A percentile compares a stretch with the other conserved stretches of the same genome.
These are phyloP conservation scores for Metopia argyrocephala DNA, from an alignment of 2,888 invertebrate genomes.

Conservation along the genomic window DNA sequence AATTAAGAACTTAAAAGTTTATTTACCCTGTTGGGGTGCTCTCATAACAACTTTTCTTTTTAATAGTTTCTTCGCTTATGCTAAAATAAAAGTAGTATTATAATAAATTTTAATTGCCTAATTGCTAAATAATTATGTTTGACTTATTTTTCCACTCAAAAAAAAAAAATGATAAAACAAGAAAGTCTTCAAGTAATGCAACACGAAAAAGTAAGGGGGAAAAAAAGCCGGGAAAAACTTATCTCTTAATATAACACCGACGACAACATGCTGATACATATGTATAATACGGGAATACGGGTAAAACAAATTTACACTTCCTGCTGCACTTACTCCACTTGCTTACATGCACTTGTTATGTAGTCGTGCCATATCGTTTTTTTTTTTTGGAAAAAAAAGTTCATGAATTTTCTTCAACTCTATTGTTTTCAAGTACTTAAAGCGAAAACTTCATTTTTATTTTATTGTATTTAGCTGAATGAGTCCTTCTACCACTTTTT, in stretches of 20 bases:
- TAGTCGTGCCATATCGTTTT: neutral
- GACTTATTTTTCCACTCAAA: conserved; percentile 35
- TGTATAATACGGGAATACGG: too few species aligned
- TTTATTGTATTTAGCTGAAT: conserved; percentile 5
- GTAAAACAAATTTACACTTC: too few species aligned
- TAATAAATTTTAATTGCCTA: conserved; percentile 76
- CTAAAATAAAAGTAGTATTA: conserved; percentile 8
- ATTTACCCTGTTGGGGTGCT: neutral
- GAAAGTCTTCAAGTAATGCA: conserved; percentile 17
- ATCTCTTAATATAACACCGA: conserved; percentile 41
- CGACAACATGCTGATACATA: conserved; percentile 6
- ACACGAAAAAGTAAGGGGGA: neutral
- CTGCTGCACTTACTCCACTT: neutral
- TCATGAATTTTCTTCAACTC: conserved; percentile 47
- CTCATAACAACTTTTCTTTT: neutral
- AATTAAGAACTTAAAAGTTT: neutral
- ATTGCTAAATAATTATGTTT: conserved; percentile 74
- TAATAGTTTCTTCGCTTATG: conserved; percentile 9
- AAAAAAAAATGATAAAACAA: neutral
- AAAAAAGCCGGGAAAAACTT: conserved; percentile 23
- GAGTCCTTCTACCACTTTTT: neutral
- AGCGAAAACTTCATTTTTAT: conserved; percentile 4
- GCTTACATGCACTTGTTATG: conserved; percentile 1
- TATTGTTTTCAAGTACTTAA: conserved; percentile 57
- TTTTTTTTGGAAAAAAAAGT: conserved; percentile 34